Percentiles rank a stretch among this genome's conserved stretches.
These are phyloP conservation scores for Tapirus terrestris DNA, from an alignment of 2,113 vertebrate genomes.

Conservation along the genomic window DNA sequence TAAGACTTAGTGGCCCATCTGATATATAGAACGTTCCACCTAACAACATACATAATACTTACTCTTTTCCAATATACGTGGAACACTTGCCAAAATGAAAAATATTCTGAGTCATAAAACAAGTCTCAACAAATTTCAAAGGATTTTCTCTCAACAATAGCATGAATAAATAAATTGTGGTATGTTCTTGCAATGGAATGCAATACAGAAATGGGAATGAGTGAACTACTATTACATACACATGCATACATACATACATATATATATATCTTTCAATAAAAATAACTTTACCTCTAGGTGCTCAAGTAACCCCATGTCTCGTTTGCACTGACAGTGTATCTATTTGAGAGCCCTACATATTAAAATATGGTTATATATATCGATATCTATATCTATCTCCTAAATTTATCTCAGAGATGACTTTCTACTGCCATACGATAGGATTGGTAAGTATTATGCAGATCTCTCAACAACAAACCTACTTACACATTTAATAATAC, in stretches of 20 bases:
- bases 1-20: neutral
- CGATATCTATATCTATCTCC: neutral
- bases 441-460: neutral
- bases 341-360: neutral
- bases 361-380: neutral
- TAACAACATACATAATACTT: neutral
- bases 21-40: neutral
- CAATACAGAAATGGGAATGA: neutral
- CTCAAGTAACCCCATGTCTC: neutral
- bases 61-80: neutral
- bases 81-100: neutral
- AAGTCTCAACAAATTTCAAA: neutral
- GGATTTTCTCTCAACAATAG: neutral
- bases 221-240: neutral
- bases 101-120: neutral
- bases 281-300: neutral
- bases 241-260: neutral
- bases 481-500: neutral
- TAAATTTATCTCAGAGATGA: neutral
- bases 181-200: neutral
- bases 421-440: neutral
- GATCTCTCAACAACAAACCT: neutral
- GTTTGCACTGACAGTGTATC: neutral
- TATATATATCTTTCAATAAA: neutral
- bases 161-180: neutral